Evolutionary conservation across 1,140 invertebrate species (phyloP), one percentile per base, ranked within the genome.

Genomic region (Cheumatopsyche charites): DNA sequence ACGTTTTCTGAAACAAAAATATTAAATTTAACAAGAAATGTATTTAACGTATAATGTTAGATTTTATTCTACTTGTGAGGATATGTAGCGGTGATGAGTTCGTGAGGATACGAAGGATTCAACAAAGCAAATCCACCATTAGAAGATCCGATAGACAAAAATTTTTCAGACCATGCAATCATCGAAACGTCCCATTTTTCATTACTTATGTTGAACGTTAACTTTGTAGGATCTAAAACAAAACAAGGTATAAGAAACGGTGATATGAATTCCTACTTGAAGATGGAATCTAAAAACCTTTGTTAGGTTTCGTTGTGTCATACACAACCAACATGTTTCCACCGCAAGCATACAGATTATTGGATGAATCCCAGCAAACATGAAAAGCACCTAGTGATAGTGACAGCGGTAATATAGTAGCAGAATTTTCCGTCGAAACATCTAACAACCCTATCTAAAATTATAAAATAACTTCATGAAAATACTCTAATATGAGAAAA

Each of bases 401-500:
- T 0, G 75, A 76, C 0, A 78, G 69, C 1, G 70, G 25, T 9
- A 84, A 49, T 0, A 76, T 73, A 0, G 72, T 78, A 0, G 80
- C 82, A 0, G 80, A 70, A 21, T 72, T 77, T 55, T 81, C 79
- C 0, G 1, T 11, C 19, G 76, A 72, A 2, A 82, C 80, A 73
- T 89, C 84, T 68, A 88, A 79, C 0, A 87, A 62, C 25, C 88
- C 87, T 45, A 90, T 80, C 80, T 88, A 77, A 41, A 76, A 70
- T 62, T 41, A 73, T n/a, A 13, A 47, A 47, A 47, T 47, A 47
- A n/a, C 4, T 6, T 7, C 13, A 47, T 7, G 2, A 13, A n/a
- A 13, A 47, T 13, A 47, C 13, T 47, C 43, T 2, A 47, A 4
- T 7, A 62, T 23, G 3, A 62, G 5, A 3, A 65, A 36, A 4